These are phyloP conservation scores for Solen grandis DNA, from an alignment of 1,140 invertebrate species.

Conservation along the genomic window DNA sequence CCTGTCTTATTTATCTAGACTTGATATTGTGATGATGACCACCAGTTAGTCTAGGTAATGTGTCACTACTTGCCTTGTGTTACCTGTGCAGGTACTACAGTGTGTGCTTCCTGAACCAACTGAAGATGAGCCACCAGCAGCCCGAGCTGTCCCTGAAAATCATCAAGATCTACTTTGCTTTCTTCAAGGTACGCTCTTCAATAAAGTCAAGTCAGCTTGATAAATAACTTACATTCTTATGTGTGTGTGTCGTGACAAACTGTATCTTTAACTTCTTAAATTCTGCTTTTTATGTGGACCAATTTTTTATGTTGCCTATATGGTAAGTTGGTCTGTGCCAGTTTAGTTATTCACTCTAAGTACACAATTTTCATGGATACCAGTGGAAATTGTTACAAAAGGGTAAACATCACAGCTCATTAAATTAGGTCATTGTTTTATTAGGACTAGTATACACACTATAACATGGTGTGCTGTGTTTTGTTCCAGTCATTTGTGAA, in stretches of 20 bases:
- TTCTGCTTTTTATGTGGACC: neutral
- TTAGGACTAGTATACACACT: too few species aligned
- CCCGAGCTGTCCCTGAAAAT: conserved; percentile 89
- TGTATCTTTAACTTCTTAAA: neutral
- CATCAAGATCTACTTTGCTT: conserved; percentile 95
- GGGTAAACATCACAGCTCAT: too few species aligned
- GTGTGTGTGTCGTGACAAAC: neutral
- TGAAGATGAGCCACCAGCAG: conserved; percentile 88
- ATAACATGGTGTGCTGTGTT: too few species aligned
- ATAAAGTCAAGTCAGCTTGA: neutral
- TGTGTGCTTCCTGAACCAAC: conserved; percentile 93
- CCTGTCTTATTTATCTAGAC: too few species aligned
- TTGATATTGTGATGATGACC: too few species aligned
- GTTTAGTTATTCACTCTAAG: too few species aligned
- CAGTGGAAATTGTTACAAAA: too few species aligned
- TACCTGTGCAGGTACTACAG: conserved; percentile 91
- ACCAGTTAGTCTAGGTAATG: too few species aligned
- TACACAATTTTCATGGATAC: too few species aligned
- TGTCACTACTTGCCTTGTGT: too few species aligned
- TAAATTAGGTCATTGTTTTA: too few species aligned
- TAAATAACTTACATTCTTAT: neutral
- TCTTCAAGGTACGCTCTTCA: conserved; percentile 90
- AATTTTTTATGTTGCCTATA: neutral
- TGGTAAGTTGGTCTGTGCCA: too few species aligned
- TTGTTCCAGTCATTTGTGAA: conserved; percentile 83